Evolutionary conservation across 2,113 vertebrate genomes (phyloP).

Genomic region (Grammomys dolichurus): DNA sequence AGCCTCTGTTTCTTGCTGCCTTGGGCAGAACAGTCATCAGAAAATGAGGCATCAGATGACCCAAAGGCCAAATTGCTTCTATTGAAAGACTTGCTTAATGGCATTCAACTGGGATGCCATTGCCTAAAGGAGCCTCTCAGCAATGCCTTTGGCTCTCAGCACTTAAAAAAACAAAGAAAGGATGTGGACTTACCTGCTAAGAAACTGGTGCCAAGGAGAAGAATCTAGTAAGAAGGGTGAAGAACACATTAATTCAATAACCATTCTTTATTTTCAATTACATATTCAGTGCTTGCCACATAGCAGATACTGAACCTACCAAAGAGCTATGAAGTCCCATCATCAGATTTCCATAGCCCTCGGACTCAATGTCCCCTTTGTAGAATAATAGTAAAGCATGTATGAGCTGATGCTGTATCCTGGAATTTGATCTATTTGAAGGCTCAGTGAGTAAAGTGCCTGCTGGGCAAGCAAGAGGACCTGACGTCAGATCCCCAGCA

Average conservation of each 20-base stretch:
- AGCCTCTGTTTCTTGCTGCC: conserved; percentile 54
- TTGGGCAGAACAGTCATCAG: conserved; percentile 57
- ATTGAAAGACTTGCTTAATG: conserved; percentile 69
- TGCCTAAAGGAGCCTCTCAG: conserved; percentile 57
- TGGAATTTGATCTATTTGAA: conserved; percentile 31
- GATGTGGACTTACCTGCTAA: conserved; percentile 23
- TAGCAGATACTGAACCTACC: conserved; percentile 17
- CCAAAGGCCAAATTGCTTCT: conserved; percentile 67
- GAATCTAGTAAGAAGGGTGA: conserved; percentile 39
- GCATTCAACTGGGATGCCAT: conserved; percentile 63
- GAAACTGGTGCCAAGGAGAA: conserved; percentile 33
- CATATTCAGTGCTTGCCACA: not conserved
- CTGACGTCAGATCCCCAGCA: not conserved
- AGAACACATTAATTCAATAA: conserved; percentile 39
- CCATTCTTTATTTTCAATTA: conserved; percentile 30
- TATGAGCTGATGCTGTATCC: not conserved
- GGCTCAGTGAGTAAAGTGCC: not conserved
- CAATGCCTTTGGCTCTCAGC: conserved; percentile 63
- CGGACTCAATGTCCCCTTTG: conserved; percentile 38
- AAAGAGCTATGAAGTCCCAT: not conserved
- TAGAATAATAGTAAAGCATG: conserved; percentile 25
- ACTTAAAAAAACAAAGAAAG: conserved; percentile 55
- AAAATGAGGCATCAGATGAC: conserved; percentile 69
- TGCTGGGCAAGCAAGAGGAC: not conserved
- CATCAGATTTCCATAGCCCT: conserved; percentile 41